Evolutionary conservation across 2,113 vertebrate genomes (phyloP), one percentile per base, ranked within the genome.

Genomic region (Leucoraja erinaceus): DNA sequence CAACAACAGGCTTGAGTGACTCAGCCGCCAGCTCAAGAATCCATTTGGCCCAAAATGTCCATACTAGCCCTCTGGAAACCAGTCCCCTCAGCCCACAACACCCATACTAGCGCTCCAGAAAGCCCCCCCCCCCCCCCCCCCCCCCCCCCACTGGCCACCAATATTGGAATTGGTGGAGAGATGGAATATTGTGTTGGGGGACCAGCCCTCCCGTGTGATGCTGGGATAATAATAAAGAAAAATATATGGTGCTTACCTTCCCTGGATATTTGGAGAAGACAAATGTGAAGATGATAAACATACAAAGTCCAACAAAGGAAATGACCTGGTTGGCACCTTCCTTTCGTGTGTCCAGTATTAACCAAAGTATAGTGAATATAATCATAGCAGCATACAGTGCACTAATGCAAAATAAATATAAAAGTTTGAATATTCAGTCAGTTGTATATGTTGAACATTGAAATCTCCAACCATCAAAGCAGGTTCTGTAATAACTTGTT

Each of bases 211-310:
- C n/a, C n/a, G n/a, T n/a, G n/a, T n/a, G n/a, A n/a, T n/a, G n/a
- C n/a, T n/a, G n/a, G n/a, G n/a, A n/a, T n/a, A n/a, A 90, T 63
- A 33, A 66, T 31, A 14, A n/a, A 66, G 16, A 33, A 63, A n/a
- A 12, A 88, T n/a, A 5, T 63, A 81, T n/a, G 31, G 56, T 3
- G 6, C 70, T 96, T 95, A 98, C 97, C 95, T 94, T 97, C 83
- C 96, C 94, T 94, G 97, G 97, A 75, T 98, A 94, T 94, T 97
- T 98, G 84, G 98, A 99, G 95, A 98, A 98, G 5, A 98, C 84
- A 94, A 97, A 84, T 94, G 96, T 95, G 94, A 97, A 81, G 77
- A 97, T 31, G 93, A 97, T 56, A 56, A 96, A 96, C 91, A 97
- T 92, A 18, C 97, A 28, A 94, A 98, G 95, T 0, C 98, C 98